A percentile compares a stretch with the other conserved stretches of the same genome.
Conservation (phyloP, 2,113 vertebrate genomes). For the Hippocampus mohnikei region DNA sequence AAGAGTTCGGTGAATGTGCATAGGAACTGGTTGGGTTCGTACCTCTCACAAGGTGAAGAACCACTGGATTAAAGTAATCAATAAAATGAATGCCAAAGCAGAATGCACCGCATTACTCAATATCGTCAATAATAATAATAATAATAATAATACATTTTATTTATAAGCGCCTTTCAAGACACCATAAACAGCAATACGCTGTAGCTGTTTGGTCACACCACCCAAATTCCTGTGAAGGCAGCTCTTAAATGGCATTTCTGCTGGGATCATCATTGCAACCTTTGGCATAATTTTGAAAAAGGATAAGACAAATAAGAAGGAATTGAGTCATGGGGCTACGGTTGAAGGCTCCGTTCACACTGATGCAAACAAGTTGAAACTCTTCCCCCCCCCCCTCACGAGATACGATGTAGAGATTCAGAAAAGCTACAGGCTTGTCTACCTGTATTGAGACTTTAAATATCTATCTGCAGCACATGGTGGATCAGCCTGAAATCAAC, state of each 20-base stretch:
- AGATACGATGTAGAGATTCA: neutral
- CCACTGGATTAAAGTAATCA: neutral
- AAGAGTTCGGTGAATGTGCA: too few species aligned
- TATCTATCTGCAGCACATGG: neutral
- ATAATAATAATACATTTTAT: too few species aligned
- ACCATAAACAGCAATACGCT: slow-evolving; percentile 16
- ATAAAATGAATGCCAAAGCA: neutral
- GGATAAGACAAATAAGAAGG: slow-evolving; percentile 46
- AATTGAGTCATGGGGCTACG: slow-evolving; percentile 34
- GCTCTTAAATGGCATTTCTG: slow-evolving; percentile 16
- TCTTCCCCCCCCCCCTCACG: slow-evolving; percentile 2
- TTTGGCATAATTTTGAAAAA: slow-evolving; percentile 39
- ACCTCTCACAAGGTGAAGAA: too few species aligned
- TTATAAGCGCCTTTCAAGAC: too few species aligned
- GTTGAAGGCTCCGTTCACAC: slow-evolving; percentile 47
- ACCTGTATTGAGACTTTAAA: slow-evolving; percentile 39
- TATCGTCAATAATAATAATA: slow-evolving; percentile 22
- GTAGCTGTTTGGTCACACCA: slow-evolving; percentile 15
- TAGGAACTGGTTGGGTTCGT: too few species aligned
- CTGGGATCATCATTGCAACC: slow-evolving; percentile 39
- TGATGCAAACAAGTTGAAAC: slow-evolving; percentile 65
- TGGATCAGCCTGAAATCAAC: slow-evolving; percentile 5
- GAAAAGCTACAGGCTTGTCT: slow-evolving; percentile 19
- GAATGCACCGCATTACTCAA: neutral
- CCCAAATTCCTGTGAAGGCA: neutral